phyloP scores from a whole-genome alignment of 2,113 vertebrate genomes.

The Leptosomus discolor region DNA sequence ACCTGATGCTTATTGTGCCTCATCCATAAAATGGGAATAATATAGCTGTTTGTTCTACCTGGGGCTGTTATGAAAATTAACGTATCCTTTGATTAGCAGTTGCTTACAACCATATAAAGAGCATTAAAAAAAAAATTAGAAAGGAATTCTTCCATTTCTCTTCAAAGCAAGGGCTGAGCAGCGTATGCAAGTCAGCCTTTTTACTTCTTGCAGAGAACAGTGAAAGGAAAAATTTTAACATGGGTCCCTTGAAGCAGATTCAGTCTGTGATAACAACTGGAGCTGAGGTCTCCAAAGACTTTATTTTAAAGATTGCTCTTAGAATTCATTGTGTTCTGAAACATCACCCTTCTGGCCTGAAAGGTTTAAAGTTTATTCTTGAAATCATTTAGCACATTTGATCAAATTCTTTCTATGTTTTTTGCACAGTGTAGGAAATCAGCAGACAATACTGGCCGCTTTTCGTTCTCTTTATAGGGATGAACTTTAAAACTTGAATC shows the following conservation, averaged over 20 bases:
- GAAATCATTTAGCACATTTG: neutral
- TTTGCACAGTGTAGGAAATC: neutral
- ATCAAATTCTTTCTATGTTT: neutral
- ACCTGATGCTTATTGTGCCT: neutral
- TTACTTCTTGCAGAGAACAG: neutral
- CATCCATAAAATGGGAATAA: neutral
- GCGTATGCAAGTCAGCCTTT: neutral
- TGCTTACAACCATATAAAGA: neutral
- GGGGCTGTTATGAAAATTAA: neutral
- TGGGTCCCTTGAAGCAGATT: neutral
- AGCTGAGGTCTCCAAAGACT: neutral
- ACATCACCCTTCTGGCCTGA: neutral
- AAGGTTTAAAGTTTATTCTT: neutral
- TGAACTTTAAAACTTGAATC: neutral
- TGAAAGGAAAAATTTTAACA: neutral
- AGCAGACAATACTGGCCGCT: neutral
- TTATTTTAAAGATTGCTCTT: neutral
- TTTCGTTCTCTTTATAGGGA: neutral
- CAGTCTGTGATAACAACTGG: neutral
- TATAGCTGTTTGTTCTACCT: neutral
- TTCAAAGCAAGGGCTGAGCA: neutral
- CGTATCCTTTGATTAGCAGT: neutral
- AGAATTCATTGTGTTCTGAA: neutral
- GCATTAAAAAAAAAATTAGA: neutral
- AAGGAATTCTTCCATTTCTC: neutral